phyloP scores from a whole-genome alignment of 2,888 invertebrate genomes.

The Melitaea athalia region DNA sequence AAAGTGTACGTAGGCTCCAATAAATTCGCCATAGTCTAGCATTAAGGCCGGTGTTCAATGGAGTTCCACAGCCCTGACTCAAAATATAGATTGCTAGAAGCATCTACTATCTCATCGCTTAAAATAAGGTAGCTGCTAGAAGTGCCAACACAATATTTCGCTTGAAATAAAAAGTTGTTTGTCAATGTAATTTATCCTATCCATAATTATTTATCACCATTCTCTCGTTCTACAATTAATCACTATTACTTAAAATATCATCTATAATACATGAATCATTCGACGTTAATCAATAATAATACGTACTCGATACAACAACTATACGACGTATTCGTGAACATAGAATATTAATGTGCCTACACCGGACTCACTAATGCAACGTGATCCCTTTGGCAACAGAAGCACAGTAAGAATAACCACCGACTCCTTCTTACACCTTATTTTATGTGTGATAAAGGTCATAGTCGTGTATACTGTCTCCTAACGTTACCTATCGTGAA shows the following conservation, averaged over 20 bases:
- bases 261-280: background rate
- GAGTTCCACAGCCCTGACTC: no score
- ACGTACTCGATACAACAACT: slow-evolving; percentile 53
- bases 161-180: no score
- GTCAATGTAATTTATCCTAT: no score
- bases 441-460: slow-evolving; percentile 14
- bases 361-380: slow-evolving; percentile 60
- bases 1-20: no score
- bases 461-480: slow-evolving; percentile 23
- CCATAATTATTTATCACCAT: no score
- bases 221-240: background rate
- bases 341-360: slow-evolving; percentile 74
- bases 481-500: slow-evolving; percentile 31
- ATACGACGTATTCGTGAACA: slow-evolving; percentile 65
- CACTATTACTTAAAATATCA: background rate
- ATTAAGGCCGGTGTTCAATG: no score
- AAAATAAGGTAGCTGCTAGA: no score
- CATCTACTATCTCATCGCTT: no score
- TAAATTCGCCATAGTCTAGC: no score
- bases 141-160: no score
- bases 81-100: no score
- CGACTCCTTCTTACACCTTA: slow-evolving; percentile 23
- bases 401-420: slow-evolving; percentile 27
- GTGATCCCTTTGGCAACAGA: slow-evolving; percentile 54
- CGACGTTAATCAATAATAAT: slow-evolving; percentile 13